Evolutionary conservation across 2,113 vertebrate species (phyloP).

Genomic region (Tupaia tana): DNA sequence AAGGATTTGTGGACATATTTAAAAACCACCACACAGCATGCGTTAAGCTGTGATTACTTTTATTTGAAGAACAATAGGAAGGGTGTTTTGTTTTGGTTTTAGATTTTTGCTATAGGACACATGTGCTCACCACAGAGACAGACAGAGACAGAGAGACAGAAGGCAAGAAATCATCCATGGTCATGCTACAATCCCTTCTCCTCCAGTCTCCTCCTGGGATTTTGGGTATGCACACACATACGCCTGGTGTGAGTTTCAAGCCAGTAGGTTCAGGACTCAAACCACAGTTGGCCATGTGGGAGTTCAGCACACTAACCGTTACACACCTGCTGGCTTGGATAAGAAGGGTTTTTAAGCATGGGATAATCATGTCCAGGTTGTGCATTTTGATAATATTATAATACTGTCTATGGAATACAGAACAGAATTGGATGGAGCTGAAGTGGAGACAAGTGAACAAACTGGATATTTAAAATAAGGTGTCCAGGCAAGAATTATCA

Average conservation of each 20-base stretch:
- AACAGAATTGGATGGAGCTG: not conserved
- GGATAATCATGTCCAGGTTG: not conserved
- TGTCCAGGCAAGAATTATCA: not conserved
- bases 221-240: too few species aligned
- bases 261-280: too few species aligned
- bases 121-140: too few species aligned
- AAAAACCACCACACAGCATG: not conserved
- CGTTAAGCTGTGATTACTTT: not conserved
- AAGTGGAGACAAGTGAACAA: not conserved
- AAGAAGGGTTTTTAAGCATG: not conserved
- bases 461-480: not conserved
- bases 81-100: not conserved
- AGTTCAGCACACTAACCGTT: too few species aligned
- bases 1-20: not conserved
- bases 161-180: too few species aligned
- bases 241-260: too few species aligned
- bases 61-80: not conserved
- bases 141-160: too few species aligned
- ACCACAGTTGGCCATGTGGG: too few species aligned
- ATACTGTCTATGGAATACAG: not conserved
- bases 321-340: too few species aligned
- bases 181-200: too few species aligned
- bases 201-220: too few species aligned
- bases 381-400: not conserved
- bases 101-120: too few species aligned